Base-by-base conservation (phyloP, 2,113 vertebrate species). In the Alosa alosa region DNA sequence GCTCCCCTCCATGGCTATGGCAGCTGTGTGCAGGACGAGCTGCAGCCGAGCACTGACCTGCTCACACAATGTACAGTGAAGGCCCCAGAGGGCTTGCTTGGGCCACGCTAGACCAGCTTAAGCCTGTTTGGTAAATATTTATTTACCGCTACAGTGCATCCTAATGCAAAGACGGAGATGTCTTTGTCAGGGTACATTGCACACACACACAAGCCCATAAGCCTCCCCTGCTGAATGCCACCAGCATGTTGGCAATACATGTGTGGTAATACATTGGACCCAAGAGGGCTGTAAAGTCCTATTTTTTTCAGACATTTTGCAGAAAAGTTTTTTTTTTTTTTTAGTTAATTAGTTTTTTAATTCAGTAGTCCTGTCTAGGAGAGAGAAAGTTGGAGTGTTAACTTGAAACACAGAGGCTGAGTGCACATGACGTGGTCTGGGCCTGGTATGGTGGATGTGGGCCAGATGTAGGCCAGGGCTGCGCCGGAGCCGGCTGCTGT, bases 1-100 rank as follows among this genome's bases (percentile, higher is more conserved):
- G 88, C 85, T 84, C 81, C 83, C 81, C 84, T 86, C 85, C 57
- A 89, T 88, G 88, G 88, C 31, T 86, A 60, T 84, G 82, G 82
- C 44, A 64, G 49, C 83, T 86, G 78, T 55, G 20, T 86, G 78
- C 83, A 87, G 60, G 47, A 22, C 60, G 64, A 52, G 84, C 81
- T 86, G 44, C 60, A 86, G 75, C 13, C 9, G 1, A 39, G 36
- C 72, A 17, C 36, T 78, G 72, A 17, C 72, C 72, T 39, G 72
- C 25, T 36, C 72, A 11, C 72, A 78, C 4, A 13, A 41, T 36
- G 3, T 39, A 39, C 31, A 39, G 25, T 15, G 13, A 15, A 3
- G 72, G 1, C 72, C 72, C 72, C 72, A 17, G 25, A 78, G 72
- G 72, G 72, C 64, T 11, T 13, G 25, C n/a, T 68, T 68, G 7